These are phyloP conservation scores for Phorcus lineatus DNA, from an alignment of 2,888 invertebrate species.

Conservation along the genomic window DNA sequence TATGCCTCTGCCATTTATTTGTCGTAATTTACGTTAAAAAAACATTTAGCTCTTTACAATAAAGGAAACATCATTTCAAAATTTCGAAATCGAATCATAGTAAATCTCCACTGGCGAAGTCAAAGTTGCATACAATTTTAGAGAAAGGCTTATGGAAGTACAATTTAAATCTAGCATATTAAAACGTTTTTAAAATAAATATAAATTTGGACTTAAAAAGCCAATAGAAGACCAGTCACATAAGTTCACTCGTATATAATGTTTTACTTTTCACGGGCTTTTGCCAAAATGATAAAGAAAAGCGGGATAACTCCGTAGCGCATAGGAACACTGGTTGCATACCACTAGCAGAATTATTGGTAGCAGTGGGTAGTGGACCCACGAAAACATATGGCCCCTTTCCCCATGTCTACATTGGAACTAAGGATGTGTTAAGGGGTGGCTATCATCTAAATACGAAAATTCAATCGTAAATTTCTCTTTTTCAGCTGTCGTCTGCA, in stretches of 20 bases:
- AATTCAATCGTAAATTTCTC: background rate
- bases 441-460: background rate
- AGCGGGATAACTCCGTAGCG: conserved; percentile 27
- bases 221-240: too few species aligned
- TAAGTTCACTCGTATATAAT: background rate
- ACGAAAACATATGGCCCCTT: conserved; percentile 4
- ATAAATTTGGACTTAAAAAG: too few species aligned
- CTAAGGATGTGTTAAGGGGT: background rate
- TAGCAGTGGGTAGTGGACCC: background rate
- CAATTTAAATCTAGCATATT: too few species aligned
- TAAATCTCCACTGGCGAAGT: too few species aligned
- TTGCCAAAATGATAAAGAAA: conserved; percentile 16
- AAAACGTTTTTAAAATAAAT: too few species aligned
- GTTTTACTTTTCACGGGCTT: background rate
- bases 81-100: too few species aligned
- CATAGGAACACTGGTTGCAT: background rate
- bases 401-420: conserved; percentile 21
- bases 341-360: conserved; percentile 11
- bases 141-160: too few species aligned
- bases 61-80: too few species aligned
- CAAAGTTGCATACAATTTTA: too few species aligned
- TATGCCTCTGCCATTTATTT: too few species aligned
- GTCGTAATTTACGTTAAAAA: too few species aligned
- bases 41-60: too few species aligned
- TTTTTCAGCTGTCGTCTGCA: conserved; percentile 59